These are phyloP conservation scores for Artibeus lituratus DNA, from an alignment of 2,797 vertebrate genomes.

Conservation along the genomic window DNA sequence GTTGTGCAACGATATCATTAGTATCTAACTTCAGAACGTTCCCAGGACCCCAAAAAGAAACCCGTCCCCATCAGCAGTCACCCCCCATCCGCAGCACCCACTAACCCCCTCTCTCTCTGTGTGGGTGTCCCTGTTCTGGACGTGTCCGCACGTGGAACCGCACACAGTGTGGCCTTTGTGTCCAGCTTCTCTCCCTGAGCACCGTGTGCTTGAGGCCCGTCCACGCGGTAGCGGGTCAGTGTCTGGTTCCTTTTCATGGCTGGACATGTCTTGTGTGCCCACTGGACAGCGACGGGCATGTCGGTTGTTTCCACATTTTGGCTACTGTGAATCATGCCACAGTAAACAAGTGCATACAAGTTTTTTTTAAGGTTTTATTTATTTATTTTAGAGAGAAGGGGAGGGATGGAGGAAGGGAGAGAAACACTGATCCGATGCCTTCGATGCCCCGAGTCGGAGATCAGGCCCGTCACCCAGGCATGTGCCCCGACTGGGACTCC, in stretches of 20 bases:
- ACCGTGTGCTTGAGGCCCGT: accelerated
- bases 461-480: neutral
- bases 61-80: neutral
- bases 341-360: too few species aligned
- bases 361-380: neutral
- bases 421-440: neutral
- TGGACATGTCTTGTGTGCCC: accelerated
- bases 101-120: accelerated
- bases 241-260: accelerated
- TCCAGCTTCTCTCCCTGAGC: neutral
- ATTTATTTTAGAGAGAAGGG: neutral
- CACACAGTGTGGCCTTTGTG: accelerated
- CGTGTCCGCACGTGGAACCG: accelerated
- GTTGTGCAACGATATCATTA: neutral
- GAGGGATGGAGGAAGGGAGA: neutral
- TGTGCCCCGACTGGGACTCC: neutral
- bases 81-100: too few species aligned
- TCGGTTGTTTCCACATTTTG: neutral
- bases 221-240: accelerated
- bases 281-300: accelerated
- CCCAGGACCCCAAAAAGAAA: neutral
- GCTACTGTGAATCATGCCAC: accelerated
- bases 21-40: neutral
- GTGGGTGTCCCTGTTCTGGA: neutral
- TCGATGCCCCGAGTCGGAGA: too few species aligned